Evolutionary conservation across 2,797 vertebrate species (phyloP).

Genomic region (Paguma larvata): DNA sequence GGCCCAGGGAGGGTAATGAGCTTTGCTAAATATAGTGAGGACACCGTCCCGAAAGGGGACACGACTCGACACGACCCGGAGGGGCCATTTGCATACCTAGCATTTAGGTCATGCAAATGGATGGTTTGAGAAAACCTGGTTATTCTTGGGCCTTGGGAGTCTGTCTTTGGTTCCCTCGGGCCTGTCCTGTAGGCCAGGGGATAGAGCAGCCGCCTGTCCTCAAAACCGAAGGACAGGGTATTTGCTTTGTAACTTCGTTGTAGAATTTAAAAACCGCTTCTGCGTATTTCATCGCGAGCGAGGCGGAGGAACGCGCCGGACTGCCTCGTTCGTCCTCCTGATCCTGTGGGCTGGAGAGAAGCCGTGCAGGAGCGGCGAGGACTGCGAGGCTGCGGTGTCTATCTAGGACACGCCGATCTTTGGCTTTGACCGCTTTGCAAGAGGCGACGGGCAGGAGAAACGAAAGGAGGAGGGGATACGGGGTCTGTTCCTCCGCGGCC

Average conservation of each 20-base stretch:
- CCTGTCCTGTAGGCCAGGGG: not conserved
- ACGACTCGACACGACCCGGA: not conserved
- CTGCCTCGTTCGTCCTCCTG: not conserved
- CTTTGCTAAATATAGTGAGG: slow-evolving; percentile 68
- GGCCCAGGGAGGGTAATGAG: slow-evolving; percentile 46
- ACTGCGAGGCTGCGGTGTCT: not conserved
- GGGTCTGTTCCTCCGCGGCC: not conserved
- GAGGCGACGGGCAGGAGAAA: not conserved
- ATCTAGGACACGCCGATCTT: slow-evolving; percentile 4
- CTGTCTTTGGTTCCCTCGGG: slow-evolving; percentile 37
- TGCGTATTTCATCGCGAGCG: slow-evolving; percentile 13
- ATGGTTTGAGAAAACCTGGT: slow-evolving; percentile 37
- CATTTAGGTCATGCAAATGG: slow-evolving; percentile 5
- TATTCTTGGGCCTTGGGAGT: not conserved
- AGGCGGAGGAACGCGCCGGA: slow-evolving; percentile 33
- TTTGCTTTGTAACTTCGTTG: slow-evolving; percentile 53
- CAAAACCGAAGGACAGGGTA: not conserved
- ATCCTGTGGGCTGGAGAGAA: not conserved
- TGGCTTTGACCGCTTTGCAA: not conserved
- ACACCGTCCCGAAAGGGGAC: slow-evolving; percentile 33
- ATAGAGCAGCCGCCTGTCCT: not conserved
- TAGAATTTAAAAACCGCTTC: slow-evolving; percentile 55
- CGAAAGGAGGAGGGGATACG: not conserved
- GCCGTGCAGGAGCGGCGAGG: not conserved
- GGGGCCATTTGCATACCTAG: slow-evolving; percentile 40